Conservation (phyloP, 2,797 vertebrate species). For the Manis javanica region DNA sequence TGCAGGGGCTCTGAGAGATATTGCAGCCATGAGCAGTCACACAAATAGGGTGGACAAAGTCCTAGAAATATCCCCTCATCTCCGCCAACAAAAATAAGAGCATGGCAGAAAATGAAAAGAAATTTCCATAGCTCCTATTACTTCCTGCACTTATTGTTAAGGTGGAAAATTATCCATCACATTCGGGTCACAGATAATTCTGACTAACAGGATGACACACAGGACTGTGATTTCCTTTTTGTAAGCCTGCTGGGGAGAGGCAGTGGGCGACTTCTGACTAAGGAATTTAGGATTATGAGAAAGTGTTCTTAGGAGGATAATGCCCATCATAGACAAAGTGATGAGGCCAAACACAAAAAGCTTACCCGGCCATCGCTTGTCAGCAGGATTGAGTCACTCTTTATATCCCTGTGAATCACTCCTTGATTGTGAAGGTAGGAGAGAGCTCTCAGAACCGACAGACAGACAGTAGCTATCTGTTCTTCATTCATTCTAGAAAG, state of each 20-base stretch:
- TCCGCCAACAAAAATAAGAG: not conserved
- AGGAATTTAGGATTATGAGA: conserved; percentile 41
- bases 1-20: not conserved
- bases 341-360: not conserved
- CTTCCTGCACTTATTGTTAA: conserved; percentile 21
- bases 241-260: not conserved
- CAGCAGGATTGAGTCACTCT: conserved; percentile 98
- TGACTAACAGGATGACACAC: conserved; percentile 73
- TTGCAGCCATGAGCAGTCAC: not conserved
- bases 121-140: not conserved
- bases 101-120: conserved; percentile 11
- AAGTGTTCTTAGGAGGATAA: conserved; percentile 29
- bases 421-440: conserved; percentile 98
- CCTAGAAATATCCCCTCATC: not conserved
- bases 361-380: conserved; percentile 97
- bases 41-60: not conserved
- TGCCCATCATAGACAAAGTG: not conserved
- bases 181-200: conserved; percentile 42
- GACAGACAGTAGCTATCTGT: conserved; percentile 97
- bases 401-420: conserved; percentile 99
- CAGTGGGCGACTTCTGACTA: not conserved
- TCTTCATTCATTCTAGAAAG: conserved; percentile 97
- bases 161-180: conserved; percentile 28
- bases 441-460: conserved; percentile 96
- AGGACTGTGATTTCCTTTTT: conserved; percentile 60